phyloP scores from a whole-genome alignment of 2,888 invertebrate species.

The Gari tellinella region DNA sequence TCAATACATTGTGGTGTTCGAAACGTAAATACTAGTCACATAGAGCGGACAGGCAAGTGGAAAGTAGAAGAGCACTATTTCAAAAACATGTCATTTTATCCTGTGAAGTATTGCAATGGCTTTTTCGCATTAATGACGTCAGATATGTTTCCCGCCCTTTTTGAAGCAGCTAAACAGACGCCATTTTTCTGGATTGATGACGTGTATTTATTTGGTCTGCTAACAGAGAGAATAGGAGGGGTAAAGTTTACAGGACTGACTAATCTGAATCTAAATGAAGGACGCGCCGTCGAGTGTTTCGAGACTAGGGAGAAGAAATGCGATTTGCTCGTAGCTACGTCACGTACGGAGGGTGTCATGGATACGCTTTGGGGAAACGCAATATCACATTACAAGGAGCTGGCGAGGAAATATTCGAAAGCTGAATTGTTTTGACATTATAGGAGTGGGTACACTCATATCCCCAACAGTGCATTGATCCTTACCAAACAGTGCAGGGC shows the following conservation, averaged over 20 bases:
- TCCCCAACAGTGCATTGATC: no score
- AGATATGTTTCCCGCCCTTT: conserved; percentile 76
- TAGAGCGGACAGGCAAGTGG: conserved; percentile 74
- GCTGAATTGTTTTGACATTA: conserved; percentile 16
- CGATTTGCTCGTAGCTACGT: conserved; percentile 60
- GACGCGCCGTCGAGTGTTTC: conserved; percentile 63
- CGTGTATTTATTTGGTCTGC: conserved; percentile 81
- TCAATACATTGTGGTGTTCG: conserved; percentile 71
- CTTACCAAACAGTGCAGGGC: no score
- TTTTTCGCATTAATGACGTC: conserved; percentile 74
- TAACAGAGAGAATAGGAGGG: conserved; percentile 73
- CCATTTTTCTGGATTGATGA: conserved; percentile 84
- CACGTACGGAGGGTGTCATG: conserved; percentile 62
- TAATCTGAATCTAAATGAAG: conserved; percentile 92
- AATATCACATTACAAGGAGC: conserved; percentile 51
- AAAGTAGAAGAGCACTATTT: conserved; percentile 70
- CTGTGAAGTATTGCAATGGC: conserved; percentile 81
- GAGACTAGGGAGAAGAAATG: conserved; percentile 56
- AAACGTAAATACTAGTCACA: conserved; percentile 66
- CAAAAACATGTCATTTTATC: conserved; percentile 72
- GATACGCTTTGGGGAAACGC: conserved; percentile 68
- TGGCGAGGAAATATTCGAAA: conserved; percentile 53
- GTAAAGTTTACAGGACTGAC: conserved; percentile 86
- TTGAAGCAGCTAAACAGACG: conserved; percentile 72
- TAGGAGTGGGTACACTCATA: no score